phyloP scores from a whole-genome alignment of 2,888 invertebrate genomes.

The Epinotia brunnichana region DNA sequence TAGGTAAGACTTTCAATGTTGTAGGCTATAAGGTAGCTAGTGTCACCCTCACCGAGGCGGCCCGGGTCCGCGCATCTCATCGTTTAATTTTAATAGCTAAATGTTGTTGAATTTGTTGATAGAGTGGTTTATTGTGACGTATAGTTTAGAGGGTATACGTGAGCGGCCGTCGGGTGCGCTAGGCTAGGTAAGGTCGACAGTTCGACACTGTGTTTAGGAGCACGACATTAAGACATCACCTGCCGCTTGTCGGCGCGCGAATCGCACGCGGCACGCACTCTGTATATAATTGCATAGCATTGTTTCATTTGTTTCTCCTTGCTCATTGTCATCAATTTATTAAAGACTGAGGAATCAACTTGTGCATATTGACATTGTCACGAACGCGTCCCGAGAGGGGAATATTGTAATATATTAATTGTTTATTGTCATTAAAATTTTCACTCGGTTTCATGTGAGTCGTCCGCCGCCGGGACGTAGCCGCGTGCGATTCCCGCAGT shows the following conservation, averaged over 20 bases:
- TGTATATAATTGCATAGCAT: constrained; percentile 82
- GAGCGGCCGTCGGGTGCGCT: constrained; percentile 73
- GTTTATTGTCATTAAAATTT: constrained; percentile 69
- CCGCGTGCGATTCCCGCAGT: constrained; percentile 59
- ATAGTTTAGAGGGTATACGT: constrained; percentile 72
- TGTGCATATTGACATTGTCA: constrained; percentile 82
- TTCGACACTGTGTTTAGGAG: constrained; percentile 77
- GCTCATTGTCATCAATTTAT: constrained; percentile 83
- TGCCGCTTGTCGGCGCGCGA: constrained; percentile 57
- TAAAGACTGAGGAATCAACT: constrained; percentile 84
- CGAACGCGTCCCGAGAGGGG: constrained; percentile 76
- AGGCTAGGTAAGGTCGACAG: constrained; percentile 69
- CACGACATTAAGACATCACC: constrained; percentile 72
- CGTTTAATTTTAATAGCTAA: constrained; percentile 81
- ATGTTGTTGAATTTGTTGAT: constrained; percentile 83
- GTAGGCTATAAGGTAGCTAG: constrained; percentile 75
- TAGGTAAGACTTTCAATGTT: constrained; percentile 67
- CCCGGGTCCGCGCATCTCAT: constrained; percentile 59
- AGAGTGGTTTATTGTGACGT: constrained; percentile 79
- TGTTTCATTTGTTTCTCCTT: constrained; percentile 81
- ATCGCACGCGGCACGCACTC: constrained; percentile 64
- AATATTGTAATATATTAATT: constrained; percentile 71
- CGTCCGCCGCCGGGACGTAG: constrained; percentile 54
- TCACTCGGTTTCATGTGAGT: constrained; percentile 66
- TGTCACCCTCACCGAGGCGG: constrained; percentile 58